Conservation (phyloP, 2,113 vertebrate genomes). For the Mirza zaza region DNA sequence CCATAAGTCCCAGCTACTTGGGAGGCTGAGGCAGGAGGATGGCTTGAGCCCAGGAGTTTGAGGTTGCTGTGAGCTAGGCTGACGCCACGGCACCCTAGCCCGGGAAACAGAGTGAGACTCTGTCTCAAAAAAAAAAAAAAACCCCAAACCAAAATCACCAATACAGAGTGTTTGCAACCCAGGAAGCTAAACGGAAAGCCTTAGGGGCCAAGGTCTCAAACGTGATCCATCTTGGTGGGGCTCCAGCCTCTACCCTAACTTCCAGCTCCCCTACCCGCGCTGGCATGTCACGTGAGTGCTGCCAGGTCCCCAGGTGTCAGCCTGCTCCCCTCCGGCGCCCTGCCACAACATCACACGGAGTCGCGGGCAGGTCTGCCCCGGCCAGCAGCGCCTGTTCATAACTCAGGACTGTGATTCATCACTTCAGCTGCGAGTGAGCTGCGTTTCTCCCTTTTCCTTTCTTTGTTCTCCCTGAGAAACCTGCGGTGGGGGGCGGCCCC, state of each 20-base stretch:
- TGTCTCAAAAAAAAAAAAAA: background rate
- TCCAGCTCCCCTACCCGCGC: background rate
- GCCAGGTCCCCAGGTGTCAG: background rate
- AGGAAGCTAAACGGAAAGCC: background rate
- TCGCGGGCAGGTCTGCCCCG: background rate
- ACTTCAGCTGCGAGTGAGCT: background rate
- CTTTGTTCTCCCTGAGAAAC: constrained; percentile 16
- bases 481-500: background rate
- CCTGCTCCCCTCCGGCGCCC: background rate
- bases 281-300: rapidly evolving
- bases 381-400: background rate
- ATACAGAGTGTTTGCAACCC: background rate
- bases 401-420: background rate
- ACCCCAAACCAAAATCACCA: background rate
- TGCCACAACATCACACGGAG: rapidly evolving
- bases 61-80: no score
- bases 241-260: background rate
- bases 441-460: background rate
- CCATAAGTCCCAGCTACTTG: no score
- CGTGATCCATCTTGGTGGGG: rapidly evolving
- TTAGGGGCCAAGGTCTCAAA: no score
- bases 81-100: no score
- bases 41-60: no score
- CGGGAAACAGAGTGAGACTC: no score
- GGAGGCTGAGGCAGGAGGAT: no score